Conservation (phyloP, 2,113 vertebrate genomes). For the Danionella cerebrum region DNA sequence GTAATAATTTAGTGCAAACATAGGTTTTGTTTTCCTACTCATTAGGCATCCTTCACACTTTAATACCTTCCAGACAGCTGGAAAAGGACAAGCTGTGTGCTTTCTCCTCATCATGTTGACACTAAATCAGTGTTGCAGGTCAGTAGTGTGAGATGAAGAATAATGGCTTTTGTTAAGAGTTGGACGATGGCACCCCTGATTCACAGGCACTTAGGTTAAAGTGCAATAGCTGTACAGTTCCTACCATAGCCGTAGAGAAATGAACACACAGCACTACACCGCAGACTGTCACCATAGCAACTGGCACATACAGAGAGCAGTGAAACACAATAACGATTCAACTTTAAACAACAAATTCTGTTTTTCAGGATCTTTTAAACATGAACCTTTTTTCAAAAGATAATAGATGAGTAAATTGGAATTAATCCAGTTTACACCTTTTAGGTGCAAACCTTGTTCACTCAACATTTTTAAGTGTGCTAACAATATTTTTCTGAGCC, state of each 20-base stretch:
- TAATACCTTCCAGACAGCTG: slow-evolving; percentile 40
- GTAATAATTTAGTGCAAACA: slow-evolving; percentile 34
- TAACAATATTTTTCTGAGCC: too few species aligned
- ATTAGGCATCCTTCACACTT: slow-evolving; percentile 36
- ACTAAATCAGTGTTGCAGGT: slow-evolving; percentile 40
- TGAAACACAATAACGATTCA: neutral
- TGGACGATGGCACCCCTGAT: neutral
- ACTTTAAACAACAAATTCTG: neutral
- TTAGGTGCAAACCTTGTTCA: too few species aligned
- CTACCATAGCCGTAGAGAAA: slow-evolving; percentile 18
- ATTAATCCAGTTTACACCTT: too few species aligned
- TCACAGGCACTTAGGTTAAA: slow-evolving; percentile 3
- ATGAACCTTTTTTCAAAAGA: neutral
- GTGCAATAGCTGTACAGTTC: slow-evolving; percentile 26
- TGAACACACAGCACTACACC: neutral
- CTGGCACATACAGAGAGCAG: neutral
- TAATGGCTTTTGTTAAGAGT: slow-evolving; percentile 43
- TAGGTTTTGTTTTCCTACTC: slow-evolving; percentile 24
- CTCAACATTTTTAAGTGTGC: too few species aligned
- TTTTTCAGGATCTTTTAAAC: neutral
- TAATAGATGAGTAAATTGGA: too few species aligned
- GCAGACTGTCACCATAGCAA: slow-evolving; percentile 6
- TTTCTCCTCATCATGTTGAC: slow-evolving; percentile 35
- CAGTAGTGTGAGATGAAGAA: slow-evolving; percentile 34
- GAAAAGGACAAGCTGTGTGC: slow-evolving; percentile 33